A percentile compares a stretch with the other conserved stretches of the same genome.
Evolutionary conservation across 2,797 vertebrate species (phyloP).

Genomic region (Chaetodon trifasciatus): DNA sequence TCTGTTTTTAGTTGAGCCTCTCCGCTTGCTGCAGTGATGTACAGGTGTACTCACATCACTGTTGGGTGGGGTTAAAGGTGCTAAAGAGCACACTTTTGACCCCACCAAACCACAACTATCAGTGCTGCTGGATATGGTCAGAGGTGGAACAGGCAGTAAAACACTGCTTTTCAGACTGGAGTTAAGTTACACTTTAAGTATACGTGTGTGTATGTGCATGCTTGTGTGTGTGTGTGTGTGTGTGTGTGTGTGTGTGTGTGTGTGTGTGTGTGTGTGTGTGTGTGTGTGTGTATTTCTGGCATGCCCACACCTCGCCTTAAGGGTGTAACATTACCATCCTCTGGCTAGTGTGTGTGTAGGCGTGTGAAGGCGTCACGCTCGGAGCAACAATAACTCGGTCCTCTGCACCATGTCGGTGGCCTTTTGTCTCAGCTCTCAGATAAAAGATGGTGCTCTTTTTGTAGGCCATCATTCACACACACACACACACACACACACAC

Average conservation of each 20-base stretch:
- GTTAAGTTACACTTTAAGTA: slow-evolving; percentile 10
- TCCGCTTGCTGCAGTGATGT: neutral
- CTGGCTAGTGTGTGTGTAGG: slow-evolving; percentile 38
- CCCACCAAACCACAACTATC: neutral
- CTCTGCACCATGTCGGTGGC: slow-evolving; percentile 49
- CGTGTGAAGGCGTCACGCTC: slow-evolving; percentile 52
- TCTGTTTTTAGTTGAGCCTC: neutral
- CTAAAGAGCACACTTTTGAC: neutral
- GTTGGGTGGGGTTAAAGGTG: neutral
- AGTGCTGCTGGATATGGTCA: neutral
- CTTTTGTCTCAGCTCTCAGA: slow-evolving; percentile 75
- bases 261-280: neutral
- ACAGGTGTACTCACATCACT: neutral
- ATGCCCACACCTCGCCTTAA: slow-evolving; percentile 45
- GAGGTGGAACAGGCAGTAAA: neutral
- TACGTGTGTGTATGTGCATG: neutral
- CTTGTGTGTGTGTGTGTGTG: neutral
- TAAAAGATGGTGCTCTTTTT: slow-evolving; percentile 71
- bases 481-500: slow-evolving; percentile 26
- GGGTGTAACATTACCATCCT: slow-evolving; percentile 65
- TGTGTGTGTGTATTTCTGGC: slow-evolving; percentile 9
- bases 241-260: neutral
- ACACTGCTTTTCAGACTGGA: neutral
- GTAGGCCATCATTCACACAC: slow-evolving; percentile 14
- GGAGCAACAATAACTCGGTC: slow-evolving; percentile 63